Evolutionary conservation across 2,113 vertebrate species (phyloP), one percentile per base, ranked within the genome.

Genomic region (Gopherus flavomarginatus): DNA sequence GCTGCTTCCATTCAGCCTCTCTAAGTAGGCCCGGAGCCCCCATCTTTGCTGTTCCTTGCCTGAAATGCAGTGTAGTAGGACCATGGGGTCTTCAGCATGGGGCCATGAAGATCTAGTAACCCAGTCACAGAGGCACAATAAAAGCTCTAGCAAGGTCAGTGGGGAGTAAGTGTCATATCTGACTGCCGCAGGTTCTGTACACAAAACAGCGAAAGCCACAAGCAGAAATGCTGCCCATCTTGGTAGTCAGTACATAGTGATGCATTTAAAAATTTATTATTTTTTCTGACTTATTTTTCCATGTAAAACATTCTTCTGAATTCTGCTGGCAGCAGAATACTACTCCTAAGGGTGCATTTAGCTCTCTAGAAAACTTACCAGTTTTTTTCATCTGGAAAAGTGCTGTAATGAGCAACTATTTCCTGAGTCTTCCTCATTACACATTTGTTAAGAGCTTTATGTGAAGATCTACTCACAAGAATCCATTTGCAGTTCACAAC

Each of bases 141-240:
- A 82, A 72, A 93, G 5, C 27, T 26, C 54, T 82, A 24, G 16
- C 56, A 92, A 89, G 21, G 53, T 77, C 78, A 87, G 10, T 21
- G 24, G 0, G 2, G n/a, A 69, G 22, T 42, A 86, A 52, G 17
- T 54, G 47, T 19, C 69, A 52, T 77, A n/a, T 24, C 29, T 0
- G 0, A 38, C 49, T 82, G 1, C 6, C 0, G 31, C 42, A 54
- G 79, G 75, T 93, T 83, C 13, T 83, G 3, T 72, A 78, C 53
- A 38, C 10, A 29, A n/a, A 87, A 53, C 69, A 59, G 4, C 29
- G 22, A 91, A 44, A 80, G 11, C 44, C 12, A 38, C 1, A 86
- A 88, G 47, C 2, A 81, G 80, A 91, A 80, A 7, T 62, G 29
- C 11, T 31, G 11, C 49, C 10, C 5, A 0, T 57, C 26, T 81